phyloP scores from a whole-genome alignment of 35 echinoderm and acorn worm genomes.

The Anneissia japonica region DNA sequence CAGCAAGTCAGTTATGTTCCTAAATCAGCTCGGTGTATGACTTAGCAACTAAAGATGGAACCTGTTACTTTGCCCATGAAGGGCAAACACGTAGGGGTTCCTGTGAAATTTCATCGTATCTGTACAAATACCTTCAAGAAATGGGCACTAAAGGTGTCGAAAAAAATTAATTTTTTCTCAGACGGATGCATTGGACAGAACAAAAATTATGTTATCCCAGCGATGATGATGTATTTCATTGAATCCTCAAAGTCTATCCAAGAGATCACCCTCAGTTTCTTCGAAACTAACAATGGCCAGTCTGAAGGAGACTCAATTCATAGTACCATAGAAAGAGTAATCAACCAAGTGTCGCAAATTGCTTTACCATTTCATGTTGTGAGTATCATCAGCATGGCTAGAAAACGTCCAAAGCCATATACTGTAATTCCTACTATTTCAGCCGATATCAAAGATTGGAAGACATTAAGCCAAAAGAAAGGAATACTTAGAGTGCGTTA shows the following conservation, averaged over 20 bases:
- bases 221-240: constrained; percentile 46
- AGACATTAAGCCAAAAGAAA: constrained; percentile 8
- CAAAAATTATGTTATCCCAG: constrained; percentile 51
- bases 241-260: constrained; percentile 20
- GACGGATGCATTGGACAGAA: constrained; percentile 69
- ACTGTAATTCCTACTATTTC: constrained; percentile 5
- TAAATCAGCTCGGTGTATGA: constrained; percentile 51
- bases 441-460: constrained; percentile 27
- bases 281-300: constrained; percentile 56
- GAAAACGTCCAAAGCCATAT: constrained; percentile 1
- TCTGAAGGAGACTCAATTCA: constrained; percentile 70
- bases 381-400: constrained; percentile 26
- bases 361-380: constrained; percentile 14
- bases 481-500: constrained; percentile 13
- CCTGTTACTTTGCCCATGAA: constrained; percentile 48
- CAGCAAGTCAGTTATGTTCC: constrained; percentile 70
- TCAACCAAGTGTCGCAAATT: constrained; percentile 1
- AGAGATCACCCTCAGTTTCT: constrained; percentile 31
- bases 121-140: constrained; percentile 13
- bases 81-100: constrained; percentile 23
- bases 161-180: constrained; percentile 43
- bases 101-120: constrained; percentile 47
- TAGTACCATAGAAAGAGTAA: constrained; percentile 42
- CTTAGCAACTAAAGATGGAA: constrained; percentile 24
- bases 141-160: constrained; percentile 29